Conservation (phyloP, 1,140 invertebrate genomes). For the Lamellibrachia luymesi region DNA sequence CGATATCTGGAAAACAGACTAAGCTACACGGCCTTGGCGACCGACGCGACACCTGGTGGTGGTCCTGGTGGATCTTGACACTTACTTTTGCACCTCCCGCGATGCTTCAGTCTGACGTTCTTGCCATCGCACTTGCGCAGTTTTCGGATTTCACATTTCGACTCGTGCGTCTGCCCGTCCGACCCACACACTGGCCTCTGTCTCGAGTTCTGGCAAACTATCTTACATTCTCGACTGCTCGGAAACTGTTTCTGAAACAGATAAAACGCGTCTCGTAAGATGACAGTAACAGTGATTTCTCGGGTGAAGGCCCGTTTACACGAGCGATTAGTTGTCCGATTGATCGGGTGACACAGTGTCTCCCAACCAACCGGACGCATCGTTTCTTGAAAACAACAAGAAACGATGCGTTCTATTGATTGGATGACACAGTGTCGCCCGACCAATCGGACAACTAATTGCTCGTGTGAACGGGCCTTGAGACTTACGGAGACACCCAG, state of each 20-base stretch:
- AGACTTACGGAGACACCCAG: too few relatives aligned
- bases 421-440: too few relatives aligned
- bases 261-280: background rate
- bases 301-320: background rate
- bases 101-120: background rate
- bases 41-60: background rate
- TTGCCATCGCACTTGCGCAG: background rate
- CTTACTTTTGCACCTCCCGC: background rate
- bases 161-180: slow-evolving; percentile 8
- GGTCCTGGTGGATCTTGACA: background rate
- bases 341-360: too few relatives aligned
- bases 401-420: too few relatives aligned
- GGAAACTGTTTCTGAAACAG: background rate
- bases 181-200: background rate
- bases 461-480: too few relatives aligned
- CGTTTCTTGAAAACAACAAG: too few relatives aligned
- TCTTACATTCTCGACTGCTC: background rate
- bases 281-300: background rate
- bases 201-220: slow-evolving; percentile 2
- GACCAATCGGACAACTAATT: too few relatives aligned
- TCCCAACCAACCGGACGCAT: too few relatives aligned
- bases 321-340: too few relatives aligned
- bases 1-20: background rate
- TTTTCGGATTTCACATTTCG: background rate
- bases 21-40: background rate